These are phyloP conservation scores for Podabrus alpinus DNA, from an alignment of 2,888 invertebrate genomes.

Conservation along the genomic window DNA sequence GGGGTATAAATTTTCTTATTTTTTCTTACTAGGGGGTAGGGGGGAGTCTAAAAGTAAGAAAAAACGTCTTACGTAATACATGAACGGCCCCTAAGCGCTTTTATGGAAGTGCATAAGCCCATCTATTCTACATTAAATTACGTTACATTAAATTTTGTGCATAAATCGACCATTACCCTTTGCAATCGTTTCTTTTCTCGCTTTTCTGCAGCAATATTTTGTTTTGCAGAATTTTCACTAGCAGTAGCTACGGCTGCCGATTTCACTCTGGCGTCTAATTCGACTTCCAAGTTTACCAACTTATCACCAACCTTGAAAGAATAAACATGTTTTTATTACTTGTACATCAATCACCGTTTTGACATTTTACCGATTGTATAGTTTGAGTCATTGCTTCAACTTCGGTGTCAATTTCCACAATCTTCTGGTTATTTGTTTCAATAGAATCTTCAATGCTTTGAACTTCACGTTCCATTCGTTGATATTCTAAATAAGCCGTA, in stretches of 20 bases:
- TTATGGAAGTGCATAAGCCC: too few species aligned
- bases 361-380: slow-evolving; percentile 65
- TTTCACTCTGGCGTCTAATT: slow-evolving; percentile 67
- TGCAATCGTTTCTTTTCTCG: slow-evolving; percentile 70
- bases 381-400: slow-evolving; percentile 67
- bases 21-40: too few species aligned
- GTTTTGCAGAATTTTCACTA: slow-evolving; percentile 66
- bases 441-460: slow-evolving; percentile 55
- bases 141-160: too few species aligned
- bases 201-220: slow-evolving; percentile 68
- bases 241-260: slow-evolving; percentile 69
- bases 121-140: too few species aligned
- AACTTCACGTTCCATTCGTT: slow-evolving; percentile 77
- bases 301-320: slow-evolving; percentile 65
- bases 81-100: too few species aligned
- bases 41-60: too few species aligned
- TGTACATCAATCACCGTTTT: background rate
- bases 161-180: too few species aligned
- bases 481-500: slow-evolving; percentile 83
- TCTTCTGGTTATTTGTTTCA: slow-evolving; percentile 59
- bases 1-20: too few species aligned
- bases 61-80: too few species aligned
- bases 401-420: slow-evolving; percentile 62
- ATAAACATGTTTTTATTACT: background rate
- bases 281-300: slow-evolving; percentile 66